Percentiles rank a stretch among this genome's conserved stretches.
Evolutionary conservation across 2,113 vertebrate genomes (phyloP).

Genomic region (Dromas ardeola): DNA sequence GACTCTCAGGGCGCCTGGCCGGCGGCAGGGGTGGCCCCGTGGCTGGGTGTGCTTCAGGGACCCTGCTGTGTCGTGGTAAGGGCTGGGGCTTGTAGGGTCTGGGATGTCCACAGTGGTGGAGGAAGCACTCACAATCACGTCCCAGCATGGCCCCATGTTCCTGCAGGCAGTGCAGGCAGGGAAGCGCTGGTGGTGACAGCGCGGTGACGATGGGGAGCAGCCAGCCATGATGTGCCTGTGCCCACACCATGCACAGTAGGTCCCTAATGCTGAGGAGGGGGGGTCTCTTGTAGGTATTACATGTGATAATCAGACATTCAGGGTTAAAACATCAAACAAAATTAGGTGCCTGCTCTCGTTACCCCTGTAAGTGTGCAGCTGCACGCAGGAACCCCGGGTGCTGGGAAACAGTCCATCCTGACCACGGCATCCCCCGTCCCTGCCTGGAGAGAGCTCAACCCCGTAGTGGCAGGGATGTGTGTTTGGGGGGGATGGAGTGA

Average conservation of each 20-base stretch:
- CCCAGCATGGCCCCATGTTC: fast-evolving
- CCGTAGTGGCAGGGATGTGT: not conserved
- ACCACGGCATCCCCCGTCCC: not conserved
- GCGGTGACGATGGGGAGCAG: fast-evolving
- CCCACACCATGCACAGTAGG: not conserved
- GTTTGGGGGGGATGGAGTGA: not conserved
- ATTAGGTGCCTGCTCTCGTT: not conserved
- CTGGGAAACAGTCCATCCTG: not conserved
- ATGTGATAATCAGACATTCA: not conserved
- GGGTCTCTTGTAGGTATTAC: not conserved
- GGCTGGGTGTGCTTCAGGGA: not conserved
- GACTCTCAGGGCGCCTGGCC: fast-evolving
- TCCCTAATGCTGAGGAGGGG: not conserved
- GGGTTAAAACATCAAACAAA: not conserved
- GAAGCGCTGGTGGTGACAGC: not conserved
- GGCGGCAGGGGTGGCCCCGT: not conserved
- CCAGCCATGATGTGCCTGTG: not conserved
- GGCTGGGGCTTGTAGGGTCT: not conserved
- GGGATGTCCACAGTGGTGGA: not conserved
- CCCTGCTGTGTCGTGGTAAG: not conserved
- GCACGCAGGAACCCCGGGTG: not conserved
- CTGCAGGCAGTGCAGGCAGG: not conserved
- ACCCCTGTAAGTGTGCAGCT: not conserved
- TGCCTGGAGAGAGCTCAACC: not conserved
- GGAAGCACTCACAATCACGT: fast-evolving